Percentiles rank a stretch among this genome's conserved stretches.
These are phyloP conservation scores for Lasioglossum lativentre DNA, from an alignment of 2,888 invertebrate genomes.

Conservation along the genomic window DNA sequence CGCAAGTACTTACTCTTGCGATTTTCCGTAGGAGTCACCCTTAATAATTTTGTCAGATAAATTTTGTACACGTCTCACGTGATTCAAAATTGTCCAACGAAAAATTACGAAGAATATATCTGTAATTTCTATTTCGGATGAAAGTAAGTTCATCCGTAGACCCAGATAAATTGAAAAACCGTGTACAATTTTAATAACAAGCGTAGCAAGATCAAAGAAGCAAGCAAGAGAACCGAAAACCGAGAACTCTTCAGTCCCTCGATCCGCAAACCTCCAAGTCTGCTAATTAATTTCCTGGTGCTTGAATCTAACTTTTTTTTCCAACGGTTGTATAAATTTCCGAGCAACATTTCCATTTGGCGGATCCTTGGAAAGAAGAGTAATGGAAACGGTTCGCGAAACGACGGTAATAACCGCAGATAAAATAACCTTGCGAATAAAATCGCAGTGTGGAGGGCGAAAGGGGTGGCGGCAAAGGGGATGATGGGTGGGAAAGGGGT, in stretches of 20 bases:
- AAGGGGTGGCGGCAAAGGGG: too few species aligned
- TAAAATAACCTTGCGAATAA: conserved; percentile 24
- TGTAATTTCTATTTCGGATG: too few species aligned
- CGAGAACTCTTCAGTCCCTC: neutral
- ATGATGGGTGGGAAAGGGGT: neutral
- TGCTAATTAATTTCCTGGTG: neutral
- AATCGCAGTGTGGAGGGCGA: neutral
- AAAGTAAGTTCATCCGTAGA: too few species aligned
- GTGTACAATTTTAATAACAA: neutral
- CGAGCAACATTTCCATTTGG: conserved; percentile 23
- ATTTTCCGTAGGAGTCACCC: too few species aligned
- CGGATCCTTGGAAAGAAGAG: neutral
- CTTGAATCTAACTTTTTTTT: neutral
- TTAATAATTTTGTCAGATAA: too few species aligned
- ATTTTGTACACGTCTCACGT: too few species aligned
- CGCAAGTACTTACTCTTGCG: too few species aligned
- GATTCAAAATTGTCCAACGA: too few species aligned
- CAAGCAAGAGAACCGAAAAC: neutral
- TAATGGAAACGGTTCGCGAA: conserved; percentile 19
- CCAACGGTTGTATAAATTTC: neutral
- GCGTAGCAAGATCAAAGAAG: neutral
- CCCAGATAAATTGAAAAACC: neutral
- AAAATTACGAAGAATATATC: too few species aligned
- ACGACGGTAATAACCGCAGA: conserved; percentile 43
- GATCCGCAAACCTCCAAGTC: neutral